phyloP scores from a whole-genome alignment of 2,888 invertebrate species.

The Argyresthia goedartella region DNA sequence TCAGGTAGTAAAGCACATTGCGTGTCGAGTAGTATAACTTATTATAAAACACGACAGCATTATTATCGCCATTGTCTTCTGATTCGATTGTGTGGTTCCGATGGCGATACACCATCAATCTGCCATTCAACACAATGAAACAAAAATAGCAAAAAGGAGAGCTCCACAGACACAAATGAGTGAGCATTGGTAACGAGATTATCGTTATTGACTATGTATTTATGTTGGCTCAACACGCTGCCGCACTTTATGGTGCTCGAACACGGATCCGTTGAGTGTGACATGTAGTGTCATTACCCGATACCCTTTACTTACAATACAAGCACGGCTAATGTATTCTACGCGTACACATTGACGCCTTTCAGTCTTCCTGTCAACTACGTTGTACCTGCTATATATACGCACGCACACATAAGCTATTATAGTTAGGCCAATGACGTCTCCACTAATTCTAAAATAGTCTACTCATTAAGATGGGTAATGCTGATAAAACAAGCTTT shows the following conservation, averaged over 20 bases:
- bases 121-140: too few species aligned
- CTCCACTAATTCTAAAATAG: slow-evolving; percentile 30
- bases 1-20: too few species aligned
- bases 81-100: too few species aligned
- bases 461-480: slow-evolving; percentile 30
- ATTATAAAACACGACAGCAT: too few species aligned
- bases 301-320: too few species aligned
- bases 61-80: too few species aligned
- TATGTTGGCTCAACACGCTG: slow-evolving; percentile 32
- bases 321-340: slow-evolving; percentile 23
- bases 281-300: not conserved
- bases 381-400: slow-evolving; percentile 12
- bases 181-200: slow-evolving; percentile 22
- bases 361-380: slow-evolving; percentile 34
- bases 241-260: not conserved
- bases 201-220: slow-evolving; percentile 23
- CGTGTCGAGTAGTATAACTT: too few species aligned
- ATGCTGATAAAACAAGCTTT: slow-evolving; percentile 19
- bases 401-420: too few species aligned
- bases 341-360: slow-evolving; percentile 30
- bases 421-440: slow-evolving; percentile 30
- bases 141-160: too few species aligned
- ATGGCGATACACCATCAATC: too few species aligned
- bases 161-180: slow-evolving; percentile 19
- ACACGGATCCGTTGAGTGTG: not conserved